Base-by-base conservation (phyloP, 2,888 invertebrate species). In the Lacanobia wlatinum region DNA sequence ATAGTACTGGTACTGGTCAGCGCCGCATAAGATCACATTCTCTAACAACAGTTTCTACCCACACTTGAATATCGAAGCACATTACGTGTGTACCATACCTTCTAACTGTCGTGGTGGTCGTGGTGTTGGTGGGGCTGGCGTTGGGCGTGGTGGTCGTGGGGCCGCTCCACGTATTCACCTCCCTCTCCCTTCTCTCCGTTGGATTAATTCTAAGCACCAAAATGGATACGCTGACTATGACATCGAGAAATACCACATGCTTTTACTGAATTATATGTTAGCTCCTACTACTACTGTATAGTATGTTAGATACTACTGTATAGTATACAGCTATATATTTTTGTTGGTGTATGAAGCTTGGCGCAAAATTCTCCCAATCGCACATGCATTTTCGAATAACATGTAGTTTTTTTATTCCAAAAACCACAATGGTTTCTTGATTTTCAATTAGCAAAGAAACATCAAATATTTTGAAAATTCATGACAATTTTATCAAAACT, bases 81-180 rank as follows among this genome's bases (percentile, higher is more conserved):
- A 52, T 12, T 14, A 69, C 38, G 56, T 59, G 14, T 58, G 8
- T 46, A 60, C 73, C 82, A 61, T 92, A 95, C 94, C 94, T 95
- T 84, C 94, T 91, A 79, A 95, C 94, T 50, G 94, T 91, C 38
- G 92, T 92, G 71, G 92, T 91, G 12, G 92, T 88, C 23, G 90
- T 92, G 46, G 89, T 91, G 64, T 84, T 92, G 5, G 91, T 88
- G 0, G 88, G 85, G 55, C 86, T 90, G 2, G 90, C 79, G 59
- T 80, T 89, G 4, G 89, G 73, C 8, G 87, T 88, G 3, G 93
- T 91, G 28, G 85, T 92, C 0, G 91, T 81, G 0, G 92, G 89
- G 3, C 92, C 80, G 7, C 88, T 89, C 94, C 94, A 93, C 0
- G 94, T 92, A 80, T 93, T 94, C 0, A 89, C 91, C 4, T 94